Base-by-base conservation (phyloP, 2,888 invertebrate species). In the Mythimna vitellina region DNA sequence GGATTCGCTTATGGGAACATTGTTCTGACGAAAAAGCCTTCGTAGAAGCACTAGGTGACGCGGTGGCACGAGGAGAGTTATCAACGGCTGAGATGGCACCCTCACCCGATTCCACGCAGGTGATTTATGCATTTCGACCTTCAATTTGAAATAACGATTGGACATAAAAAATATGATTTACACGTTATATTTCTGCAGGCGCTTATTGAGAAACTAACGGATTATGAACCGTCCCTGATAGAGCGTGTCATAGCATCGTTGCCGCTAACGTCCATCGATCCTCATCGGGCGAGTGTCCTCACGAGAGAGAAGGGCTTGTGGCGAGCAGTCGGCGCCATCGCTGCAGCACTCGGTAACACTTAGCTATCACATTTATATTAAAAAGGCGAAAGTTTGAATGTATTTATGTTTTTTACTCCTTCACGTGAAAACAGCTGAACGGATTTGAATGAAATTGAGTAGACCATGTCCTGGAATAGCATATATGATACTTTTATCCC, bases 221-320 rank as follows among this genome's bases (percentile, higher is more conserved):
- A 97, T 79, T 96, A 96, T 58, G 96, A 97, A 88, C 96, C 97
- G 65, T 96, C 97, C 65, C 96, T 97, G 17, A 96, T 98, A 62
- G 98, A 98, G 89, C 95, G 97, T 14, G 98, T 98, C 79, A 96
- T 98, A 70, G 94, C 94, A 17, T 93, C 95, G 8, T 83, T 96
- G 65, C 96, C 96, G 32, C 90, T 96, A 6, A 93, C 94, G 12
- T 89, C 94, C 2, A 86, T 96, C 2, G 96, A 96, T 84, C 95
- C 95, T 60, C 96, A 96, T 81, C 93, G 95, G n/a, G 94, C 95
- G 20, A 94, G 93, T 83, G 90, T 95, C 51, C 93, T 95, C 78
- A 92, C 95, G 4, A 88, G 95, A 46, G 89, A 91, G 54, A 89
- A 86, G 63, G 89, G 92, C 10, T 86, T 96, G 72, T 96, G 96